phyloP scores from a whole-genome alignment of 2,797 vertebrate genomes.

The Takifugu ocellatus region DNA sequence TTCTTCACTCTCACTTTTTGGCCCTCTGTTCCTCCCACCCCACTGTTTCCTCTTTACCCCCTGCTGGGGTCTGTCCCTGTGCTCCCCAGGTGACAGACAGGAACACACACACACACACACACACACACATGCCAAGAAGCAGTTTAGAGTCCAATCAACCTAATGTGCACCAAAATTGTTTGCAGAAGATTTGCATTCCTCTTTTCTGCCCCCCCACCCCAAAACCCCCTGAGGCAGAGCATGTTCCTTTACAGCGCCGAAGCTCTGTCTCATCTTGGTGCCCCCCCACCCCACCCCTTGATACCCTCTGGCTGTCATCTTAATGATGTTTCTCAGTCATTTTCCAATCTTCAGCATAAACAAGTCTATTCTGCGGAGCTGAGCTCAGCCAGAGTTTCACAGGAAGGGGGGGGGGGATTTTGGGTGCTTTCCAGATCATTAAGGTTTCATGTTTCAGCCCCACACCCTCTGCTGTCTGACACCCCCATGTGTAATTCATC shows the following conservation, averaged over 20 bases:
- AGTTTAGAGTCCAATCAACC: no score
- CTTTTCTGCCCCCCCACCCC: not conserved
- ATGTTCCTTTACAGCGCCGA: slow-evolving; percentile 47
- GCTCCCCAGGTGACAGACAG: no score
- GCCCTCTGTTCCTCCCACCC: not conserved
- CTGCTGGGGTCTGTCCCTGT: no score
- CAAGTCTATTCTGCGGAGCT: slow-evolving; percentile 48
- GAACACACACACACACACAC: no score
- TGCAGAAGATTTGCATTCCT: not conserved
- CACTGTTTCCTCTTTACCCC: not conserved
- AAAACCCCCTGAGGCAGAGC: slow-evolving; percentile 19
- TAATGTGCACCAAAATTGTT: not conserved
- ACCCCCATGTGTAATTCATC: slow-evolving; percentile 45
- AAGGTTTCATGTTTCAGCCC: slow-evolving; percentile 66
- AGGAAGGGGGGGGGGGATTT: slow-evolving; percentile 29
- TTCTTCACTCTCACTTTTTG: slow-evolving; percentile 37
- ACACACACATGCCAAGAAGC: no score
- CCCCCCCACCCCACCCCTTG: slow-evolving; percentile 40
- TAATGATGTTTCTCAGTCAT: slow-evolving; percentile 48
- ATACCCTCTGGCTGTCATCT: slow-evolving; percentile 42
- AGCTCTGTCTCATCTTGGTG: slow-evolving; percentile 57
- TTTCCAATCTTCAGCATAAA: slow-evolving; percentile 51
- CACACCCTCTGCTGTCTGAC: slow-evolving; percentile 43
- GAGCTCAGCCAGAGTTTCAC: slow-evolving; percentile 50
- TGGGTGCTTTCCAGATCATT: slow-evolving; percentile 67